phyloP scores from a whole-genome alignment of 2,113 vertebrate genomes.

The Oreochromis niloticus region DNA sequence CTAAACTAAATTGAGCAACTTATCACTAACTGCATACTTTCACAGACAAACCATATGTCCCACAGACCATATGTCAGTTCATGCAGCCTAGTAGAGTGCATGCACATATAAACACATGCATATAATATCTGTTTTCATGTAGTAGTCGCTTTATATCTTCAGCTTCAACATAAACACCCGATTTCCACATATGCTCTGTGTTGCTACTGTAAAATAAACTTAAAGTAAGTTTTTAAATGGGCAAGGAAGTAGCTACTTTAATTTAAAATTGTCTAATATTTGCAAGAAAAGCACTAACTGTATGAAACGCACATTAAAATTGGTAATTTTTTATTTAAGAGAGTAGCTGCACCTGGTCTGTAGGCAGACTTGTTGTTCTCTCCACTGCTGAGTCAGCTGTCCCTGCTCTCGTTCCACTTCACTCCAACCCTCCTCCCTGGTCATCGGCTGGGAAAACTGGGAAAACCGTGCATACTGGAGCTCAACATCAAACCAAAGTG shows the following conservation, averaged over 20 bases:
- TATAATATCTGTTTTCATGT: neutral
- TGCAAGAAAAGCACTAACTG: neutral
- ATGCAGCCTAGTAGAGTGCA: neutral
- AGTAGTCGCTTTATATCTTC: neutral
- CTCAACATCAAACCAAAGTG: neutral
- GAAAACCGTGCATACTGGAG: neutral
- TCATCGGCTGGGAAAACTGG: neutral
- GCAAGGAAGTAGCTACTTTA: neutral
- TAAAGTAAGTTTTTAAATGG: neutral
- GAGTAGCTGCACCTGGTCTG: neutral
- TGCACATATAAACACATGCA: neutral
- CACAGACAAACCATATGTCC: neutral
- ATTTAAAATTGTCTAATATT: neutral
- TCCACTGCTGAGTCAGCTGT: constrained; percentile 8
- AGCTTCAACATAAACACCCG: neutral
- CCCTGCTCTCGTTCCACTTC: neutral
- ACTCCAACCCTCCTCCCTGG: neutral
- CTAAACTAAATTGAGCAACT: neutral
- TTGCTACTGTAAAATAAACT: neutral
- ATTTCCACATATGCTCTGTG: neutral
- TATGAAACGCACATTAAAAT: neutral
- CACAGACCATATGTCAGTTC: neutral
- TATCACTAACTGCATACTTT: neutral
- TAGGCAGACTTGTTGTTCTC: neutral
- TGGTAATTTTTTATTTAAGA: neutral